A percentile compares a stretch with the other conserved stretches of the same genome.
Evolutionary conservation across 2,113 vertebrate genomes (phyloP).

Genomic region (Zingel zingel): DNA sequence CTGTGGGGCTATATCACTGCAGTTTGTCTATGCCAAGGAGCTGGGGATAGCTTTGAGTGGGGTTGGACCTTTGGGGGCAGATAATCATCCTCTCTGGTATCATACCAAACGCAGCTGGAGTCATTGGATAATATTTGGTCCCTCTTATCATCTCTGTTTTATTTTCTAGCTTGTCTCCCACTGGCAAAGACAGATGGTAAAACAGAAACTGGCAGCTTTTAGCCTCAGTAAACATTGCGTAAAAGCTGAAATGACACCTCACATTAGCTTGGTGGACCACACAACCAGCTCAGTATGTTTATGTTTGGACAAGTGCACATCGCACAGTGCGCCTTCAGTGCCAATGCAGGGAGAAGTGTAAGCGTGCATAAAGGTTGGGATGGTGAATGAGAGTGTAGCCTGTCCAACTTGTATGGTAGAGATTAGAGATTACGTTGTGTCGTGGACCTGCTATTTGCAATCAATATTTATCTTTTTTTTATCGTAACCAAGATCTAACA

Average conservation of each 20-base stretch:
- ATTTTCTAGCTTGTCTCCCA: conserved; percentile 22
- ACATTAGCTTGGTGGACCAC: conserved; percentile 17
- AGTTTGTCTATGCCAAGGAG: conserved; percentile 53
- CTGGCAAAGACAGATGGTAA: conserved; percentile 41
- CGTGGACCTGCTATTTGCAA: not conserved
- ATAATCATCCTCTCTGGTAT: conserved; percentile 66
- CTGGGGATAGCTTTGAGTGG: conserved; percentile 42
- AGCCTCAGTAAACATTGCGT: conserved; percentile 15
- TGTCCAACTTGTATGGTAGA: not conserved
- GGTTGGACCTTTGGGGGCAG: conserved; percentile 47
- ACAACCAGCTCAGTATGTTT: not conserved
- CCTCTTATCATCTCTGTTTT: conserved; percentile 16
- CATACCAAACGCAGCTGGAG: conserved; percentile 54
- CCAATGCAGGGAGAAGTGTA: not conserved
- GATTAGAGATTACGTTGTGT: not conserved
- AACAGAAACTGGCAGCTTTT: conserved; percentile 41
- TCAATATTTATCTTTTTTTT: not conserved
- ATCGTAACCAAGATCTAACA: too few species aligned
- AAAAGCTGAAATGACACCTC: conserved; percentile 29
- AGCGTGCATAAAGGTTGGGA: not conserved
- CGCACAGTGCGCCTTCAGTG: not conserved
- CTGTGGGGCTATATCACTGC: conserved; percentile 45
- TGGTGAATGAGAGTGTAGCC: not conserved
- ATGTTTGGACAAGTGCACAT: not conserved
- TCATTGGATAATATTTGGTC: conserved; percentile 44